Conservation (phyloP, 37 sponge, comb jelly and placozoan species). For the Chondrilla cf. caribensis region DNA sequence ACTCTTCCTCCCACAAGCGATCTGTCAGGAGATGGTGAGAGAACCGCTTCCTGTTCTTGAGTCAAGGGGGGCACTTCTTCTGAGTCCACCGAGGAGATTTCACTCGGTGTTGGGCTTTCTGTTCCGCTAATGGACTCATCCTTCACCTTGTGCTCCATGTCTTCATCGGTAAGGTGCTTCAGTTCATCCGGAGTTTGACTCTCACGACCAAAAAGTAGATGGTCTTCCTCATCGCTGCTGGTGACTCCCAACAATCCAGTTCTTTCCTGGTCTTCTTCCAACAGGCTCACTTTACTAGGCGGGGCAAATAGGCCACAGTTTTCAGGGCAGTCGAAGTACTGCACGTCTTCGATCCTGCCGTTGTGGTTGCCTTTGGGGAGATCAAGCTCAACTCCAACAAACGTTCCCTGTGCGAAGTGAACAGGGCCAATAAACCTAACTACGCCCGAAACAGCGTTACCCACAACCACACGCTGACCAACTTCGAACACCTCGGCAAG, state of each 20-base stretch:
- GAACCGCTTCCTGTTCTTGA: not conserved
- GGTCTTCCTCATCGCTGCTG: not conserved
- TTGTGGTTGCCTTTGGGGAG: constrained; percentile 44
- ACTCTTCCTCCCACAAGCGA: not conserved
- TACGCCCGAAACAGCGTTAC: constrained; percentile 32
- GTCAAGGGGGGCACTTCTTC: not conserved
- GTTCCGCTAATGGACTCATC: not conserved
- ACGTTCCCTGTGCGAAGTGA: constrained; percentile 52
- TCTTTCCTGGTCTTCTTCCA: not conserved
- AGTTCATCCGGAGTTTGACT: not conserved
- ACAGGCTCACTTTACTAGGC: constrained; percentile 35
- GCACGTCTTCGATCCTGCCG: constrained; percentile 47
- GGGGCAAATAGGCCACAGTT: constrained; percentile 66
- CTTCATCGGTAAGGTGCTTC: not conserved
- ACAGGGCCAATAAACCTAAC: constrained; percentile 53
- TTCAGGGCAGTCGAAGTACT: constrained; percentile 54
- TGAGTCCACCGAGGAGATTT: not conserved
- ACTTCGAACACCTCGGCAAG: constrained; percentile 10
- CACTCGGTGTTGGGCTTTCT: constrained; percentile 17
- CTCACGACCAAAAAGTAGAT: not conserved
- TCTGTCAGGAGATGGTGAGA: not conserved
- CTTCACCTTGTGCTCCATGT: not conserved
- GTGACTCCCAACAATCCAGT: not conserved
- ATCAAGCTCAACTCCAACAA: constrained; percentile 61
- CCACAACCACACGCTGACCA: constrained; percentile 53